These are phyloP conservation scores for Nysson spinosus DNA, from an alignment of 2,888 invertebrate species.

Conservation along the genomic window DNA sequence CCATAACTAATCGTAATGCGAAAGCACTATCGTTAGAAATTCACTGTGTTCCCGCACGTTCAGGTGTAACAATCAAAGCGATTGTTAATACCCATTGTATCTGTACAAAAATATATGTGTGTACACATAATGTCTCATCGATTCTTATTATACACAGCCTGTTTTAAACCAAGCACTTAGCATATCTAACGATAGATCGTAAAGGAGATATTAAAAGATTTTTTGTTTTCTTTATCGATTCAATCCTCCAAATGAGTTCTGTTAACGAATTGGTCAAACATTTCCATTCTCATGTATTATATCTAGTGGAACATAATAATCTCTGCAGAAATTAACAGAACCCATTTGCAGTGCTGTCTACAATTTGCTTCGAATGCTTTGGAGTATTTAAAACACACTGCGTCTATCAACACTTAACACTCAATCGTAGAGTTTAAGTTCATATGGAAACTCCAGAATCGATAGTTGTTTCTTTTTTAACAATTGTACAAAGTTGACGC, in stretches of 20 bases:
- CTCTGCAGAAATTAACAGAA: slow-evolving; percentile 24
- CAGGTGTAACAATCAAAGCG: slow-evolving; percentile 17
- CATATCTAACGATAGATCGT: slow-evolving; percentile 29
- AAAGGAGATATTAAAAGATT: slow-evolving; percentile 8
- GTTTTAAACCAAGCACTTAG: slow-evolving; percentile 67
- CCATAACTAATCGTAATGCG: slow-evolving; percentile 1
- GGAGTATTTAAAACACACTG: slow-evolving; percentile 67
- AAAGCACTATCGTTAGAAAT: slow-evolving; percentile 49
- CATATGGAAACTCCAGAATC: slow-evolving; percentile 51
- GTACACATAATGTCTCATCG: slow-evolving; percentile 48
- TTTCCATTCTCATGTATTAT: slow-evolving; percentile 12
- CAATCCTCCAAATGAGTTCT: slow-evolving; percentile 32
- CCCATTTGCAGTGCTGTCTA: slow-evolving; percentile 18
- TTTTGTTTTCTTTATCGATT: background rate
- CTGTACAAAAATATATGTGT: slow-evolving; percentile 61
- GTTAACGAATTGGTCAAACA: slow-evolving; percentile 17
- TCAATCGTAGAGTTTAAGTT: slow-evolving; percentile 47
- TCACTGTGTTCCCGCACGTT: slow-evolving; percentile 34
- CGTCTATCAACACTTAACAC: slow-evolving; percentile 52
- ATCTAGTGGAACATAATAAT: slow-evolving; percentile 23
- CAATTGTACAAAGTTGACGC: slow-evolving; percentile 62
- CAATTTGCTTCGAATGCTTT: slow-evolving; percentile 15
- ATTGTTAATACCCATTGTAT: slow-evolving; percentile 26
- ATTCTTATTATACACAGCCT: slow-evolving; percentile 65
- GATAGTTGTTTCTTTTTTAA: slow-evolving; percentile 18